These are phyloP conservation scores for Pterocles gutturalis DNA, from an alignment of 2,113 vertebrate genomes.

Conservation along the genomic window DNA sequence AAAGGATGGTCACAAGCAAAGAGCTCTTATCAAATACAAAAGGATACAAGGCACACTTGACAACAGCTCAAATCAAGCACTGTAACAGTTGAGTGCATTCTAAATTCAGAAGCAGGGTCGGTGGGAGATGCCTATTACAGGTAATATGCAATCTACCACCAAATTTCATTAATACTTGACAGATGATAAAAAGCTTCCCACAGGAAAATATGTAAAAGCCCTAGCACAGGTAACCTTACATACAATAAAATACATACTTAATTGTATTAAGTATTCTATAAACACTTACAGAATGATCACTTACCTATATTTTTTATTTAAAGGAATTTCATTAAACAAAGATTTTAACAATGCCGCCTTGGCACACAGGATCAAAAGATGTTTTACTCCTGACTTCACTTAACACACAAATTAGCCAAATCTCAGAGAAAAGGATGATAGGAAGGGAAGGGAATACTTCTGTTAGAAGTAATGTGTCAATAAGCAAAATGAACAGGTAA, in stretches of 20 bases:
- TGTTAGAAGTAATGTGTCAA: background rate
- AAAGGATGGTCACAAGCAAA: background rate
- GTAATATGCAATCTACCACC: background rate
- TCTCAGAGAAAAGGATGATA: background rate
- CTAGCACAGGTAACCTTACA: background rate
- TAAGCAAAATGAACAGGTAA: background rate
- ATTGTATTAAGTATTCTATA: background rate
- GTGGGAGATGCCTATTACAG: background rate
- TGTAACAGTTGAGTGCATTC: background rate
- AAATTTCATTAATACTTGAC: background rate
- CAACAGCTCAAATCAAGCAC: background rate
- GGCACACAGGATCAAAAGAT: background rate
- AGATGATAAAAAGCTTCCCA: background rate
- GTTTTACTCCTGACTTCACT: background rate
- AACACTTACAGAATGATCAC: background rate
- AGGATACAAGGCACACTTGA: background rate
- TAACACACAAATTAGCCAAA: background rate
- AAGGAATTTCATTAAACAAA: background rate
- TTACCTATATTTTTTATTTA: background rate
- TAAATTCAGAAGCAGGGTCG: background rate
- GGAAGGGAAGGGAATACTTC: background rate
- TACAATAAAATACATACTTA: background rate
- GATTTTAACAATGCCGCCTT: background rate
- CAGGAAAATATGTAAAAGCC: background rate
- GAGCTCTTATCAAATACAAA: background rate